Evolutionary conservation across 2,113 vertebrate species (phyloP), one percentile per base, ranked within the genome.

Genomic region (Arothron firmamentum): DNA sequence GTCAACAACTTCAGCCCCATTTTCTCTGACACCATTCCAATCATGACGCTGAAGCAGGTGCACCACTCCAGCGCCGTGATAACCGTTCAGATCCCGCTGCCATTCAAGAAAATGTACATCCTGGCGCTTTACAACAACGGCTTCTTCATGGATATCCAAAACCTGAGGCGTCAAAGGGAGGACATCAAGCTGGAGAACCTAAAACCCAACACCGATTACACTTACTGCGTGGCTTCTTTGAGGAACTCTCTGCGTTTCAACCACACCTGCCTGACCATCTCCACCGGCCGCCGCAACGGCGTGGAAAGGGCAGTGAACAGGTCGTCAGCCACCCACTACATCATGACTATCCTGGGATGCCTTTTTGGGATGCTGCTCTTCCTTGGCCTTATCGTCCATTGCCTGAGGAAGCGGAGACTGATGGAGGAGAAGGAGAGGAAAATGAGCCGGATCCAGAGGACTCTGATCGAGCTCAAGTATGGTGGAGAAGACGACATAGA

Each of bases 261-360:
- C 90, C 96, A 98, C 80, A 98, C 94, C 64, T 99, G 97, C 0
- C 88, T 99, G 82, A 94, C 94, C 78, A 90, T 99, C 85, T 91
- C 93, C 31, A 95, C 94, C 11, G 91, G 90, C 47, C 90, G 84
- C 21, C 85, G 72, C 6, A 79, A 74, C 2, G 83, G 81, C 18
- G 80, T 84, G 0, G 93, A 92, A 28, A 88, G 74, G 0, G 51
- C 69, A 23, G 84, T 88, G 70, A 91, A 81, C 56, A 89, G 87
- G 45, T 92, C 95, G n/a, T 95, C 94, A 1, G 96, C 96, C 82
- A 99, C 97, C 12, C 96, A 96, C 85, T 96, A 97, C 56, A 98
- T 99, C 70, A 94, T 98, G 96, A 96, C 96, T 65, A 92, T 96
- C 67, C 68, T 99, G 66, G 97, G 97, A 69, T 97, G 95, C 74